Evolutionary conservation across 92 coral and sea anemone species (phyloP), one percentile per base, ranked within the genome.

Genomic region (Galaxea fascicularis): DNA sequence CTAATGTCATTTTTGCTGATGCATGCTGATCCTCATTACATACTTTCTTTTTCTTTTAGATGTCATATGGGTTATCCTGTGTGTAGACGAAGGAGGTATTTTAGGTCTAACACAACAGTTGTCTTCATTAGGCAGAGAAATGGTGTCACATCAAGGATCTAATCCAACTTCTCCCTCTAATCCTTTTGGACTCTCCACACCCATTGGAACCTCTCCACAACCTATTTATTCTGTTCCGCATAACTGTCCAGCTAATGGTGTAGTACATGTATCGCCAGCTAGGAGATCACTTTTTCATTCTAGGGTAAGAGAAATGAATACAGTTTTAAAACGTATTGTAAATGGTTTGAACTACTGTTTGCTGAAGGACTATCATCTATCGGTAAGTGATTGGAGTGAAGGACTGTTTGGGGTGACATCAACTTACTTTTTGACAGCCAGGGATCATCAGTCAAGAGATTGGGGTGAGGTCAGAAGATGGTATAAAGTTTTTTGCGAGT

Each of bases 1-100:
- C n/a, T n/a, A n/a, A n/a, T n/a, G n/a, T n/a, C n/a, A n/a, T n/a
- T n/a, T n/a, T n/a, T 8, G 11, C 17, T 6, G 8, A 56, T 28
- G 20, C 47, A 53, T 28, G 1, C 59, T 73, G 18, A 73, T 27
- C 18, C 49, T 29, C 46, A 46, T 24, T n/a, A n/a, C n/a, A n/a
- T 27, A 11, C 4, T 80, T 73, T 72, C 1, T 76, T 53, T 66
- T 28, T 15, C 65, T 57, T 88, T 31, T 79, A 96, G 99, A 97
- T 93, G 95, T 95, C 14, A 97, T 97, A 52, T 97, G 99, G 99
- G 99, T 97, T 22, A 97, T 97, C 66, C 74, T 97, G 1, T 86
- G 94, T 63, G 99, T 97, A 9, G 96, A 93, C 21, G 97, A 94
- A 86, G 95, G 93, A 22, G 99, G 99, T 13, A 85, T 97, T 29